phyloP scores from a whole-genome alignment of 2,888 invertebrate genomes.

The Nipponacmea schrenckii region DNA sequence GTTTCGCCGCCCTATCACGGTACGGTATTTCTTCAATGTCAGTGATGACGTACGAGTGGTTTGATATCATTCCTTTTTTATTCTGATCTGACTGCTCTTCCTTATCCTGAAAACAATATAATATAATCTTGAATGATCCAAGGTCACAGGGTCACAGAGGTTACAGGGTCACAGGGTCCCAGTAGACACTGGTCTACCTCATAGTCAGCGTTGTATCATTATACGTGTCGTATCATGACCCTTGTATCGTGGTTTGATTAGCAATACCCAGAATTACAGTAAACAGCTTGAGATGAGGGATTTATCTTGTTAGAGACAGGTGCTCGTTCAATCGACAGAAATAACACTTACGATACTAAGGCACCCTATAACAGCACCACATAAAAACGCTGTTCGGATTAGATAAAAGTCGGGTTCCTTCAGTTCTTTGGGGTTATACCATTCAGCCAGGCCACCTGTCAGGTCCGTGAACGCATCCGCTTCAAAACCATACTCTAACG shows the following conservation, averaged over 20 bases:
- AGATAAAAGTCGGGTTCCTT: slow-evolving; percentile 54
- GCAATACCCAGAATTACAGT: too few relatives aligned
- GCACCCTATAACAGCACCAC: slow-evolving; percentile 57
- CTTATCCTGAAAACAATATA: slow-evolving; percentile 40
- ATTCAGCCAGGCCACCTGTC: slow-evolving; percentile 56
- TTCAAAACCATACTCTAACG: slow-evolving; percentile 54
- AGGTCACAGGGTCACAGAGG: too few relatives aligned
- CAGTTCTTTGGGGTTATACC: slow-evolving; percentile 54
- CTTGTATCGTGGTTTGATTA: too few relatives aligned
- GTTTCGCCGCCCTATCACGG: slow-evolving; percentile 45
- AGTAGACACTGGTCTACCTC: too few relatives aligned
- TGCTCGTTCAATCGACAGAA: too few relatives aligned
- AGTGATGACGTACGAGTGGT: slow-evolving; percentile 54
- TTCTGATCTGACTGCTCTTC: slow-evolving; percentile 39
- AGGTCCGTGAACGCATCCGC: slow-evolving; percentile 57
- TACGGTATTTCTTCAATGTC: slow-evolving; percentile 54
- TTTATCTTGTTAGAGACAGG: too few relatives aligned
- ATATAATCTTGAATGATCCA: not conserved
- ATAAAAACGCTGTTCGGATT: slow-evolving; percentile 52
- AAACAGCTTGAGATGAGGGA: too few relatives aligned
- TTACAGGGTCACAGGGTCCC: too few relatives aligned
- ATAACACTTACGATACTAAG: slow-evolving; percentile 45
- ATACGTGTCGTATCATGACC: too few relatives aligned
- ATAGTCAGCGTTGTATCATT: too few relatives aligned
- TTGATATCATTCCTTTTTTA: slow-evolving; percentile 52